phyloP scores from a whole-genome alignment of 1,140 invertebrate genomes.

The Drosophila pruinosa region DNA sequence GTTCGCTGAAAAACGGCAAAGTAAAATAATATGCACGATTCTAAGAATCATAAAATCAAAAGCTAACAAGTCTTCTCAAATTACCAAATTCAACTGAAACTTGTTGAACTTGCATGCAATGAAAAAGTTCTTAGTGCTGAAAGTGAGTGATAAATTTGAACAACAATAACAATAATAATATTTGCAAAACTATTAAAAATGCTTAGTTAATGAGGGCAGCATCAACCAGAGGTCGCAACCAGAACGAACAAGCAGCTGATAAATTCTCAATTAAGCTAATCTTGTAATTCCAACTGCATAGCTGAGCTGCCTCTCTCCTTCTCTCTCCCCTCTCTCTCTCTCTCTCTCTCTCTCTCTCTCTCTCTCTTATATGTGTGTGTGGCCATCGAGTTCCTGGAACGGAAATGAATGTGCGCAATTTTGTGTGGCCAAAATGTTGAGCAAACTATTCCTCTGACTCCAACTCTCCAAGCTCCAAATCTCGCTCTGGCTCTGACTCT shows the following conservation, averaged over 20 bases:
- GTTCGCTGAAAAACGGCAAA: no score
- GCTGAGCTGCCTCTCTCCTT: background rate
- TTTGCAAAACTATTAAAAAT: no score
- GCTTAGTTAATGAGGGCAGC: background rate
- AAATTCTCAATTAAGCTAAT: constrained; percentile 30
- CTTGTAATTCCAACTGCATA: background rate
- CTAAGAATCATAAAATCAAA: no score
- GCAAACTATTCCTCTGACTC: constrained; percentile 31
- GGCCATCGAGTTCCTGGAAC: constrained; percentile 32
- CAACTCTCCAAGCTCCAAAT: no score
- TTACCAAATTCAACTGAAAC: no score
- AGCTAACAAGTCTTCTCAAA: no score
- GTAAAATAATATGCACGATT: no score
- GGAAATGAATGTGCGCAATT: constrained; percentile 73
- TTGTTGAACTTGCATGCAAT: no score
- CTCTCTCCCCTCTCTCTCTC: background rate
- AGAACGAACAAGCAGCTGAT: constrained; percentile 7
- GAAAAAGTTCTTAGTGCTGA: no score
- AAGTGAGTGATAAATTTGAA: no score
- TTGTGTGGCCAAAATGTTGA: constrained; percentile 33
- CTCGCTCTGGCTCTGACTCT: background rate
- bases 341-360: background rate
- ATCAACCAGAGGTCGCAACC: background rate
- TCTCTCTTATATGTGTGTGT: background rate
- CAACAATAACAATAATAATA: no score